phyloP scores from a whole-genome alignment of 2,888 invertebrate species.

The Brachyopa scutellaris region DNA sequence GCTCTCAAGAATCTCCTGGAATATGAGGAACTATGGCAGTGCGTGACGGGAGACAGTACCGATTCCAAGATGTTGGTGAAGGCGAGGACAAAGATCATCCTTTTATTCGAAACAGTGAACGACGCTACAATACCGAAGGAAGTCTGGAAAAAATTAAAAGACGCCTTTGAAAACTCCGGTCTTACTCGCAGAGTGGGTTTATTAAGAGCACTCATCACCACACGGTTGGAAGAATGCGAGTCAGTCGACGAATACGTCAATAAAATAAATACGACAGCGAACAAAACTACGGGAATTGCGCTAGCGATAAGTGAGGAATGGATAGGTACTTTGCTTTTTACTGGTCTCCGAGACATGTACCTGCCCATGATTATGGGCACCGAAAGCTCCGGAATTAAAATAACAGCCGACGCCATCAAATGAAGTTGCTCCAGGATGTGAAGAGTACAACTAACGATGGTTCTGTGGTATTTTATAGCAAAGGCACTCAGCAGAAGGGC shows the following conservation, averaged over 20 bases:
- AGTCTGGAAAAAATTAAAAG: conserved; percentile 74
- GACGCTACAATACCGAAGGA: conserved; percentile 72
- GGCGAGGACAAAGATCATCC: conserved; percentile 39
- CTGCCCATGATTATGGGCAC: conserved; percentile 75
- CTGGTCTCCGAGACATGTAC: conserved; percentile 75
- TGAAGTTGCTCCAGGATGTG: conserved; percentile 73
- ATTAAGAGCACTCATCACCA: conserved; percentile 70
- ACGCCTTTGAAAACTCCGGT: no score
- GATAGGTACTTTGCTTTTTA: conserved; percentile 76
- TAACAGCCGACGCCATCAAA: no score
- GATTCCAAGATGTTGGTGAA: no score
- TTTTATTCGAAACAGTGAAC: conserved; percentile 65
- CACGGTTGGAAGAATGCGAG: conserved; percentile 63
- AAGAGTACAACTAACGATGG: not conserved
- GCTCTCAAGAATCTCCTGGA: conserved; percentile 44
- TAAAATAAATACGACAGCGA: conserved; percentile 75
- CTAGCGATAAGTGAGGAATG: conserved; percentile 72
- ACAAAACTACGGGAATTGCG: conserved; percentile 74
- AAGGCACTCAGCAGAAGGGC: not conserved
- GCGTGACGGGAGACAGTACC: not conserved
- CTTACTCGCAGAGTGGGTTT: no score
- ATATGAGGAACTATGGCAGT: conserved; percentile 36
- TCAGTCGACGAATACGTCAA: no score
- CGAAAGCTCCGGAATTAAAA: conserved; percentile 73
- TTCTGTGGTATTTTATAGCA: not conserved